Base-by-base conservation (phyloP, 2,888 invertebrate species). In the Allolobophora icterica region DNA sequence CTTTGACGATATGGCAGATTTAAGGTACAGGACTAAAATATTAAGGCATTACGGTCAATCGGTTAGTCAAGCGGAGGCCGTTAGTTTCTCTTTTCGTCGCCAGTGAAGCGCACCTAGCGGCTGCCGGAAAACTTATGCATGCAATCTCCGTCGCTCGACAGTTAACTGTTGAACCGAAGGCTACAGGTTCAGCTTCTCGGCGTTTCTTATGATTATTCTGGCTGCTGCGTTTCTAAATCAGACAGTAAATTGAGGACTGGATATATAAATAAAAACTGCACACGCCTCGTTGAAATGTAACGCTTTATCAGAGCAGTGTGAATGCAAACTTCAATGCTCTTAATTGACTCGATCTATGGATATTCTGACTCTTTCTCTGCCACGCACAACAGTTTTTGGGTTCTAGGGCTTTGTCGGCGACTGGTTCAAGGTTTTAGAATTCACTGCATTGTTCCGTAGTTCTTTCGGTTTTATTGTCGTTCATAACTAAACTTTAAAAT, bases 71-170 rank as follows among this genome's bases (percentile, higher is more conserved):
- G 35, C 87, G 38, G 21, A 17, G 17, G 8, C 87, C 35, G 87
- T 87, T 71, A 87, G 11, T 87, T 87, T 38, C 87, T 87, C n/a
- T 87, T 87, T 87, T 87, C 35, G 30, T 71, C 71, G n/a, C n/a
- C 71, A n/a, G 71, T 71, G 71, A n/a, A 71, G 71, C 71, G 71
- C 71, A n/a, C 71, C 71, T n/a, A 71, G 71, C 71, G 71, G 71
- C n/a, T n/a, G 71, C 71, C 1, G n/a, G 30, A 71, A 71, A 71
- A 71, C 71, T 1, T n/a, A 71, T n/a, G n/a, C 71, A 71, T n/a
- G 71, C 71, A 71, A 71, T 71, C 71, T n/a, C 30, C 58, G 58
- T 6, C 30, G 30, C 30, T n/a, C 71, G 30, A n/a, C 24, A n/a
- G 71, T 71, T 71, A n/a, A 71, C 30, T 71, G 71, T n/a, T n/a